Base-by-base conservation (phyloP, 2,797 vertebrate species). In the Bradypodion ventrale region DNA sequence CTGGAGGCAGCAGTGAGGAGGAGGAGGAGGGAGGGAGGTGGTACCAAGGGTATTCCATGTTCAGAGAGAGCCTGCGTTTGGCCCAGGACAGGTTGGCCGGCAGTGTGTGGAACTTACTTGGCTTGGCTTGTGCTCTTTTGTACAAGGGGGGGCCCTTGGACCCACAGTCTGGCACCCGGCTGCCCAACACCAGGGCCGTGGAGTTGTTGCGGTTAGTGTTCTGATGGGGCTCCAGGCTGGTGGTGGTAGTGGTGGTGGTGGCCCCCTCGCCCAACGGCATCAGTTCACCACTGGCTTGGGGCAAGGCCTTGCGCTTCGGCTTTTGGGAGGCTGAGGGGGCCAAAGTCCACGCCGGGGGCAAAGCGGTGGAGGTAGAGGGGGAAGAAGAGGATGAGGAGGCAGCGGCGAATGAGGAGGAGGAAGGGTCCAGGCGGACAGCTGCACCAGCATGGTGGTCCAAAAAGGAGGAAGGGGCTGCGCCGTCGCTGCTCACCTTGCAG, bases 131-230 rank as follows among this genome's bases (percentile, higher is more conserved):
- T 73, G 97, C 98, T 95, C 97, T 96, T 95, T 97, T 97, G 93
- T 97, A 95, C 49, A 97, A 87, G 83, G 97, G 96, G 6, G 96
- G 96, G 90, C 97, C 97, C 93, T 92, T 94, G 87, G 95, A 15
- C 15, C 52, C 94, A 9, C 94, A 93, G 72, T 94, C 89, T 0
- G 40, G 23, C 91, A 95, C n/a, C 4, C 90, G 90, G 83, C 94
- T 93, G 9, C 91, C 94, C 87, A 96, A 93, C 95, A 97, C 97
- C 87, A 98, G 96, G 16, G 97, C 95, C 37, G 98, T 98, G 90
- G 98, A 99, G 96, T 99, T 99, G 95, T 99, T 99, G 85, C 98
- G 97, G 96, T 99, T 99, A 88, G 96, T 98, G 96, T 99, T 99
- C 85, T 97, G 98, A 89, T 97, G 98, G 89, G 97, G 96, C 93